Base-by-base conservation (phyloP, 2,797 vertebrate genomes). In the Buceros bicornis region DNA sequence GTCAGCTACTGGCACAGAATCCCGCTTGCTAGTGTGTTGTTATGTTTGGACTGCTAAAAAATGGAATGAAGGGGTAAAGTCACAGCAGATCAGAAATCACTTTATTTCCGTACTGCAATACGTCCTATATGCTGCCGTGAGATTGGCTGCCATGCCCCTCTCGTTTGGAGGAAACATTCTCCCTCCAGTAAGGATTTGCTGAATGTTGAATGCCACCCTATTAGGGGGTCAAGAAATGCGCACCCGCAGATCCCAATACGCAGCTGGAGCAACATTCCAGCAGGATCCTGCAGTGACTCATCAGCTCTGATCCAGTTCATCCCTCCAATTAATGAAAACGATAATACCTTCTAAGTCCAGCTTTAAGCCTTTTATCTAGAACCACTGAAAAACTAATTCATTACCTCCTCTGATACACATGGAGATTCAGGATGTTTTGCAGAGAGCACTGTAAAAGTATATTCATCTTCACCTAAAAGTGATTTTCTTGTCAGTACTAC, bases 211-310 rank as follows among this genome's bases (percentile, higher is more conserved):
- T 82, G 60, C 57, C 53, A 93, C 54, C 58, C 22, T 67, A 51
- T 67, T 82, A 65, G 66, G 5, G 13, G 71, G 89, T 60, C 82
- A 82, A 93, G 77, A 94, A 89, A 82, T 42, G 42, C 82, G 88
- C 77, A 94, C 81, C 87, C 93, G 82, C 5, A 2, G 82, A 82
- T 57, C 83, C 84, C 13, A 29, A 47, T 28, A 74, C 1, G 3
- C 91, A 94, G 42, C 94, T 96, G 80, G 78, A 93, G 92, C 77
- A 95, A 93, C 95, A 94, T 90, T 90, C 97, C 90, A 65, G 57
- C 56, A 67, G 47, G 57, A 42, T 96, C 43, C 16, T 73, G 65
- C 47, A 74, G 53, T 89, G 73, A 91, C 61, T 95, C 74, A 92
- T 53, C 86, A 93, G 85, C 89, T 90, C 62, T 93, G 84, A 91